Evolutionary conservation across 2,888 invertebrate genomes (phyloP), one percentile per base, ranked within the genome.

Genomic region (Ptychoptera albimana): DNA sequence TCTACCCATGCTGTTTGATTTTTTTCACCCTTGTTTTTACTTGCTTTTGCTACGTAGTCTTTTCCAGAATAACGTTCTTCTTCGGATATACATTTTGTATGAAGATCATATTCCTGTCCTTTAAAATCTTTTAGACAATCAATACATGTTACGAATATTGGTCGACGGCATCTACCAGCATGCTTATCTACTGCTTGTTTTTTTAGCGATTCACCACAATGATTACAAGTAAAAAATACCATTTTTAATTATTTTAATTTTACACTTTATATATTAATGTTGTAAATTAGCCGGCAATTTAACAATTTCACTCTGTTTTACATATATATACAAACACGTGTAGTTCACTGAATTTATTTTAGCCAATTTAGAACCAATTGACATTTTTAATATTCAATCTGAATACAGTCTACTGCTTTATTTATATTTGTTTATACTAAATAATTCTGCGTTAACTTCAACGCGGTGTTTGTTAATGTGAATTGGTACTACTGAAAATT

Each of bases 201-300:
- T 60, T 92, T 89, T 32, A 93, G 66, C 35, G 88, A 79, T 48
- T 88, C 88, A 1, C 93, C 92, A 61, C 96, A 97, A 52, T 81
- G 74, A 54, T 85, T 84, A 63, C 96, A 96, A 10, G 85, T 86
- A 61, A 96, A 96, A 44, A 89, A 83, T 37, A 96, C 96, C 96
- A 96, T 96, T 47, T 47, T 54, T 44, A 43, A 39, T 31, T 43
- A 2, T 2, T 44, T 41, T 36, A 10, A 32, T 31, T 43, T 23
- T 23, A 23, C n/a, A 23, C 3, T 23, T 23, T 5, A 23, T 3
- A 23, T n/a, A 23, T 7, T 23, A 23, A 5, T 23, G 4, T 3
- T 23, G 3, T 23, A 5, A 23, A 23, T 23, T 23, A 23, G 7
- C 23, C 23, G 23, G 23, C 23, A 23, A 23, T 23, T 23, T 23